phyloP scores from a whole-genome alignment of 2,888 invertebrate species.

The Hemaris fuciformis region DNA sequence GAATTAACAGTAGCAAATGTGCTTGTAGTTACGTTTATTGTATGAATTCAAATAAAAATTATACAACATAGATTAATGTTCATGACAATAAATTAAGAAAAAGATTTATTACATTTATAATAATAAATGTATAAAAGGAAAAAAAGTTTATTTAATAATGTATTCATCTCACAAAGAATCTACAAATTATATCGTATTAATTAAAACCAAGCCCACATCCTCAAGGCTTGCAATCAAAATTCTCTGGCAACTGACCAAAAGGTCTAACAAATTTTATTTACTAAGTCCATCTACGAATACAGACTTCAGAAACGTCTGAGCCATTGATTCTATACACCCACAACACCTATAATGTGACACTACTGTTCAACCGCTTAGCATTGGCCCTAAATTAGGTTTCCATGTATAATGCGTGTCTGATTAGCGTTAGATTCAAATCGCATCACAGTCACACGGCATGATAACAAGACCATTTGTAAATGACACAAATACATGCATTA shows the following conservation, averaged over 20 bases:
- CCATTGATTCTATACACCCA: neutral
- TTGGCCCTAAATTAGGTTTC: slow-evolving; percentile 14
- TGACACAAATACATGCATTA: slow-evolving; percentile 7
- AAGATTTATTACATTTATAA: too few relatives aligned
- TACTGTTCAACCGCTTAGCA: slow-evolving; percentile 21
- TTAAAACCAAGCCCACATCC: too few relatives aligned
- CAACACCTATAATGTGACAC: neutral
- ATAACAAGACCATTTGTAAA: slow-evolving; percentile 2
- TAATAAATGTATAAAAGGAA: too few relatives aligned
- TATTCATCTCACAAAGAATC: too few relatives aligned
- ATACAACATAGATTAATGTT: too few relatives aligned
- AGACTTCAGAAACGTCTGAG: neutral
- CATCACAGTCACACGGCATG: neutral
- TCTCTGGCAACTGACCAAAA: neutral
- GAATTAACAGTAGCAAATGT: too few relatives aligned
- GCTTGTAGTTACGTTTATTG: too few relatives aligned
- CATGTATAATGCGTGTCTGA: slow-evolving; percentile 1
- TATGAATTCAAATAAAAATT: too few relatives aligned
- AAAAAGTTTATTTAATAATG: too few relatives aligned
- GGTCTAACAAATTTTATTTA: neutral
- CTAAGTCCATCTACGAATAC: neutral
- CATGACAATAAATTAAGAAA: too few relatives aligned
- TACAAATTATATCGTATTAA: too few relatives aligned
- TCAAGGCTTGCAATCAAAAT: neutral
- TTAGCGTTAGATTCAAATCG: slow-evolving; percentile 8